These are phyloP conservation scores for Muricea muricata DNA, from an alignment of 92 coral and sea anemone genomes.

Conservation along the genomic window DNA sequence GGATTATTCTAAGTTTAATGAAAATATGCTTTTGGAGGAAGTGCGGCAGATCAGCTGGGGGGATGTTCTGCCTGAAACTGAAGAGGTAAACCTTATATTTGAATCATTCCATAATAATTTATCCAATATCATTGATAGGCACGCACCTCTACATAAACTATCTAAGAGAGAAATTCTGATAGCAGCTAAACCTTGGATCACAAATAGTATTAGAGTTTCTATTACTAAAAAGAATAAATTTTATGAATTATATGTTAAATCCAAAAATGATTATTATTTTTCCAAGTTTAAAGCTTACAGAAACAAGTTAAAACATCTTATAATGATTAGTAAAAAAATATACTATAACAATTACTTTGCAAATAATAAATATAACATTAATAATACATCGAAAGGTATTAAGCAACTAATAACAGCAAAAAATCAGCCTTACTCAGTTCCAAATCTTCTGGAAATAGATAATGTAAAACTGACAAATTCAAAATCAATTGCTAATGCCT, in stretches of 20 bases:
- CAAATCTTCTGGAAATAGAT: conserved; percentile 25
- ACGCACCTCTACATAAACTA: conserved; percentile 45
- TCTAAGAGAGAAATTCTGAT: conserved; percentile 45
- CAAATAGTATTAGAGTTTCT: conserved; percentile 45
- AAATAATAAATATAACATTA: conserved; percentile 43
- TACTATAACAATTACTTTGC: conserved; percentile 46
- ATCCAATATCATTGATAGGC: conserved; percentile 36
- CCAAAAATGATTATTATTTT: conserved; percentile 7
- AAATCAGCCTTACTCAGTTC: no score
- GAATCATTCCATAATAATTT: not conserved
- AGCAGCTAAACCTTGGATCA: conserved; percentile 57
- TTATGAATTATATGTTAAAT: conserved; percentile 3
- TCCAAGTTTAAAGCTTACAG: conserved; percentile 56
- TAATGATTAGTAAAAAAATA: conserved; percentile 29
- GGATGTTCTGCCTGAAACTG: not conserved
- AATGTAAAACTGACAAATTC: not conserved
- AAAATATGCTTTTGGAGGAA: not conserved
- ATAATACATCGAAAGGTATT: conserved; percentile 66
- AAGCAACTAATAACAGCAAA: conserved; percentile 41
- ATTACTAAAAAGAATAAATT: conserved; percentile 54
- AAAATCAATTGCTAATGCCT: not conserved
- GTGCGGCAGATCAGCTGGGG: not conserved
- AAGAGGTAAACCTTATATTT: not conserved
- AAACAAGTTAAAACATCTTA: conserved; percentile 49
- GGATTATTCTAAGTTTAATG: no score